phyloP scores from a whole-genome alignment of 2,113 vertebrate genomes.

The Oceanites oceanicus region DNA sequence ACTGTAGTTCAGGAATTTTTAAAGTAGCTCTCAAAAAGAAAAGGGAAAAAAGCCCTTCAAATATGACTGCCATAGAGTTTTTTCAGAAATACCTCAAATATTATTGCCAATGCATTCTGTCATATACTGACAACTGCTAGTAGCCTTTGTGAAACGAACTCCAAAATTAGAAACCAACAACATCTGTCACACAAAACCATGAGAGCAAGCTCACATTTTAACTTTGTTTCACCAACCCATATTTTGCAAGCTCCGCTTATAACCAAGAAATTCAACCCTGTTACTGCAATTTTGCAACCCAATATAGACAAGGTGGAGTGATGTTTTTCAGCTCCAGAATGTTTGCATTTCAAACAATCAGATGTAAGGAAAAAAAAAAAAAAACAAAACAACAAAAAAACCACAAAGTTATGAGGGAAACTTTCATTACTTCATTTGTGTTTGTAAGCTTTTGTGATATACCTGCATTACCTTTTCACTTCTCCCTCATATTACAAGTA shows the following conservation, averaged over 20 bases:
- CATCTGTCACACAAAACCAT: not conserved
- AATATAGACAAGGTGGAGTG: not conserved
- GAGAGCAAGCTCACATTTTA: not conserved
- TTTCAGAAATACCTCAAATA: conserved; percentile 37
- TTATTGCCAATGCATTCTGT: not conserved
- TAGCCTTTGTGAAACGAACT: not conserved
- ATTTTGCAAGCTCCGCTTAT: not conserved
- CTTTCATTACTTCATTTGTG: not conserved
- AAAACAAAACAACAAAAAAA: not conserved
- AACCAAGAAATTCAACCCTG: not conserved
- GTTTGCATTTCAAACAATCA: not conserved
- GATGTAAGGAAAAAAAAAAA: not conserved
- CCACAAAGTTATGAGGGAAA: not conserved
- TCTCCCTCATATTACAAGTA: not conserved
- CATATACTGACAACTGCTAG: not conserved
- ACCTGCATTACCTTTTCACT: not conserved
- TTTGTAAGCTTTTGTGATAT: not conserved
- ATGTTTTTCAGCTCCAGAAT: not conserved
- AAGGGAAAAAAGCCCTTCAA: conserved; percentile 13
- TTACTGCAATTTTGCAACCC: not conserved
- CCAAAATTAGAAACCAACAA: not conserved
- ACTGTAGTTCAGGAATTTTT: not conserved
- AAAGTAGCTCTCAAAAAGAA: not conserved
- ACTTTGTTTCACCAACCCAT: not conserved
- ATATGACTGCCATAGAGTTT: conserved; percentile 23